phyloP scores from a whole-genome alignment of 2,797 vertebrate species.

The Sebastes diploproa region DNA sequence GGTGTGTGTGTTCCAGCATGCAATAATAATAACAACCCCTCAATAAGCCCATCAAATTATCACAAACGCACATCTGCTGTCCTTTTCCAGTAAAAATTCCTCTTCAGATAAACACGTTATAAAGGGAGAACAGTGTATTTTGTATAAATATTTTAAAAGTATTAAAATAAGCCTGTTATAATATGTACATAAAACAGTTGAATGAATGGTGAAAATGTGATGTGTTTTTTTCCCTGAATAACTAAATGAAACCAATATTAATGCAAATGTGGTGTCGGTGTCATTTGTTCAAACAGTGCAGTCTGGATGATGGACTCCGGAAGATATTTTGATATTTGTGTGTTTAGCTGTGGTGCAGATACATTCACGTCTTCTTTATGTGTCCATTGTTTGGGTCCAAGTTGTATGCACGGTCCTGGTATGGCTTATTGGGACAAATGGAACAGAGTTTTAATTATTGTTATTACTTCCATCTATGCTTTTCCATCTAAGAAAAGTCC shows the following conservation, averaged over 20 bases:
- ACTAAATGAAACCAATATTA: slow-evolving; percentile 82
- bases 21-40: slow-evolving; percentile 65
- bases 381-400: background rate
- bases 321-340: background rate
- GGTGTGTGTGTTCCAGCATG: slow-evolving; percentile 59
- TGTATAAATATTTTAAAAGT: slow-evolving; percentile 84
- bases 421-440: background rate
- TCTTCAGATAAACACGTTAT: slow-evolving; percentile 66
- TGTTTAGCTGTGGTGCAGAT: background rate
- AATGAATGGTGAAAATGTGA: slow-evolving; percentile 78
- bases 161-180: slow-evolving; percentile 78
- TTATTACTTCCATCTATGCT: background rate
- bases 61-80: slow-evolving; percentile 58
- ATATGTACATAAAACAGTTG: slow-evolving; percentile 78
- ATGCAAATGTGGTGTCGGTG: slow-evolving; percentile 65
- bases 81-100: slow-evolving; percentile 57
- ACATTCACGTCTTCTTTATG: background rate
- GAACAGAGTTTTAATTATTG: background rate
- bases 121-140: slow-evolving; percentile 84
- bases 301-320: background rate
- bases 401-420: background rate
- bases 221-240: slow-evolving; percentile 67
- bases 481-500: background rate
- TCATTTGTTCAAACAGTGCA: slow-evolving; percentile 42
- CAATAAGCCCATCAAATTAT: slow-evolving; percentile 39